Base-by-base conservation (phyloP, 2,113 vertebrate species). In the Dicaeum eximium region DNA sequence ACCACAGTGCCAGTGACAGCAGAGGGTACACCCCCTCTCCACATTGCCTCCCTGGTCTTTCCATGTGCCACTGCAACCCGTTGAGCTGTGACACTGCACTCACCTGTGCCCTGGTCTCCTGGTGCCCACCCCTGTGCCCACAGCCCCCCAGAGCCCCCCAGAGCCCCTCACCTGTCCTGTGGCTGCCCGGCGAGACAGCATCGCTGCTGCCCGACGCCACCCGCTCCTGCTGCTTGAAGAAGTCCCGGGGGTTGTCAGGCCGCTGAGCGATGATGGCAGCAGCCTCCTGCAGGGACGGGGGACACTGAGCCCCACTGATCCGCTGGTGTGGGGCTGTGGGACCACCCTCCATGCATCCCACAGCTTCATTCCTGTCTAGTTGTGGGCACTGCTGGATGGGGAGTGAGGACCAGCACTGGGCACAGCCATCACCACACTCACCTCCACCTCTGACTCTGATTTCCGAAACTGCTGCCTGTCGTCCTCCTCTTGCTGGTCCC, bases 231-330 rank as follows among this genome's bases (percentile, higher is more conserved):
- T 98, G 98, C 97, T 99, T 99, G 97, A 99, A 99, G 95, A 99
- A 99, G 88, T 99, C 99, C 48, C 99, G 98, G 5, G 99, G 99
- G 97, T 99, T 99, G 93, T 98, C 99, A 2, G 98, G 98, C 42
- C 99, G 97, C 98, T 99, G 99, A 80, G 99, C 99, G 9, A 99
- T 99, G 95, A 99, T 99, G 94, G 99, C 99, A 38, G 99, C 99
- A 27, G 99, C 99, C 97, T 99, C 99, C 99, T 99, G 97, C 4
- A 7, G 50, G 64, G 86, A 84, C 4, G 1, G 17, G 23, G 27
- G 28, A 37, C 65, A 56, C 31, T 81, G 57, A 90, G 77, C 81
- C 61, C 40, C 67, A 19, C 15, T 0, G 1, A 8, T 33, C 12
- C 0, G 0, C 47, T 9, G 51, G 37, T 0, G 1, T 33, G 47